Base-by-base conservation (phyloP, 2,113 vertebrate genomes). In the Myxocyprinus asiaticus region DNA sequence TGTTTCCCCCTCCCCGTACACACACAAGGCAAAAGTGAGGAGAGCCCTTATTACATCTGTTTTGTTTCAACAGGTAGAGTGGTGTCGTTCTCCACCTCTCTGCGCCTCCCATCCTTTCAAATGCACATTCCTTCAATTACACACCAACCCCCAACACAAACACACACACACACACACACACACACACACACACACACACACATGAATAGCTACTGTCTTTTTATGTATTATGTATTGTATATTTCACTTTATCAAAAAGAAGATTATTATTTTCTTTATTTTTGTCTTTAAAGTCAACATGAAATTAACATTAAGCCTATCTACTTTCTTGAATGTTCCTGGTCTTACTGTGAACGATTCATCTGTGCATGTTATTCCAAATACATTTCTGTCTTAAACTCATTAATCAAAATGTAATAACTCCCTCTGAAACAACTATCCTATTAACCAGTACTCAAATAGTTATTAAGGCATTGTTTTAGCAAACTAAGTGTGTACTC, bases 1-100 rank as follows among this genome's bases (percentile, higher is more conserved):
- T 17, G 11, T 50, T 10, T 43, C 44, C 14, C 70, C 56, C 64
- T 42, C 6, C 79, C 50, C 59, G 68, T 68, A 72, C 69, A 55
- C 68, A 67, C 64, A 73, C 62, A 71, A 68, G 56, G 74, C 79
- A 72, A 65, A 58, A 48, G 42, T 48, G 7, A 59, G 72, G 45
- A 77, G 43, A 67, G 44, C 48, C 58, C 33, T 45, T 11, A 65
- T 50, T 66, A 61, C 14, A 82, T 81, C 58, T 76, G 75, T 45
- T 83, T 80, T 81, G 82, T 86, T 83, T 80, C 79, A 69, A 82
- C 82, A 84, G 76, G 80, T 78, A 77, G 33, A 80, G 58, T n/a
- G n/a, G 17, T 59, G 56, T 58, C 69, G 66, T 62, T 66, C 68
- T 71, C 59, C 9, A 56, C 51, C 76, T n/a, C n/a, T 71, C 69